Evolutionary conservation across 2,797 vertebrate species (phyloP).

Genomic region (Amblyraja radiata): DNA sequence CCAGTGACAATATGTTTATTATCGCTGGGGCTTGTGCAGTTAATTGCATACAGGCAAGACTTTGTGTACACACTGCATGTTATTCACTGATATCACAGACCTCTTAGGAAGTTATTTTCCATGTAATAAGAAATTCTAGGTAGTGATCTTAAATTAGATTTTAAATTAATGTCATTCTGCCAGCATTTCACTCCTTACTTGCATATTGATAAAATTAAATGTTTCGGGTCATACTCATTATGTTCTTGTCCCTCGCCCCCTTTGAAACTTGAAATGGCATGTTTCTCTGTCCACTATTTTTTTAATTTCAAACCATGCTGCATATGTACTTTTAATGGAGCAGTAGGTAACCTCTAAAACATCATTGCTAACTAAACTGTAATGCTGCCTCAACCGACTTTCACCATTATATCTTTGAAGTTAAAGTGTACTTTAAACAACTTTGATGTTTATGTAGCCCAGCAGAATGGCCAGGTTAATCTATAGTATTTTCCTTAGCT

Average conservation of each 20-base stretch:
- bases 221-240: neutral
- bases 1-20: neutral
- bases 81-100: neutral
- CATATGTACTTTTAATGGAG: neutral
- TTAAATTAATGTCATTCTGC: neutral
- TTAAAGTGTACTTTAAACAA: neutral
- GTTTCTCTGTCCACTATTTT: neutral
- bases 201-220: neutral
- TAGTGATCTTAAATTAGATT: neutral
- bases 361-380: neutral
- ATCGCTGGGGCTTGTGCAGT: neutral
- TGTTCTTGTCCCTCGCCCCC: neutral
- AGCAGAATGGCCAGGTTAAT: too few relatives aligned
- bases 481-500: too few relatives aligned
- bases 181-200: neutral
- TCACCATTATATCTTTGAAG: neutral
- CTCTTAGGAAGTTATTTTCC: neutral
- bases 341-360: too few relatives aligned
- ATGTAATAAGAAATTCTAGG: neutral
- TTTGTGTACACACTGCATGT: neutral
- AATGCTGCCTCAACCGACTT: neutral
- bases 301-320: neutral
- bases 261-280: neutral
- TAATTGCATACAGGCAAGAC: neutral
- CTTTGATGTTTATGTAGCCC: too few relatives aligned